These are phyloP conservation scores for Podabrus alpinus DNA, from an alignment of 2,888 invertebrate species.

Conservation along the genomic window DNA sequence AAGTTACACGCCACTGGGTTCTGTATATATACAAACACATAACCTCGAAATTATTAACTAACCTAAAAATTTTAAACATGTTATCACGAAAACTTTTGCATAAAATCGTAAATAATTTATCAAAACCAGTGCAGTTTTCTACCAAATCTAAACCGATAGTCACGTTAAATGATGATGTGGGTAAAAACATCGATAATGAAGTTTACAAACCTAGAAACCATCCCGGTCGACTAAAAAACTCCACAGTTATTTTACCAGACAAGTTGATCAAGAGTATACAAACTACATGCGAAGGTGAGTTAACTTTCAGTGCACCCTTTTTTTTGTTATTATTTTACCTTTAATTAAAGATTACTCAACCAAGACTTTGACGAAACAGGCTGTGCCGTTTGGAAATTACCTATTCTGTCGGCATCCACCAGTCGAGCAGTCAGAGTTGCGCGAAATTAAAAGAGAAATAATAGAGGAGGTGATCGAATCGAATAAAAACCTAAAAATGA, in stretches of 20 bases:
- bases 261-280: slow-evolving; percentile 63
- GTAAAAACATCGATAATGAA: slow-evolving; percentile 59
- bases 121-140: not conserved
- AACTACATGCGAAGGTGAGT: slow-evolving; percentile 57
- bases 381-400: slow-evolving; percentile 62
- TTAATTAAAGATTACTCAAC: slow-evolving; percentile 59
- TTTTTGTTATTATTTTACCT: not conserved
- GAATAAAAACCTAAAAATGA: slow-evolving; percentile 49
- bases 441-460: slow-evolving; percentile 56
- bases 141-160: slow-evolving; percentile 46
- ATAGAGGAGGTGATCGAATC: slow-evolving; percentile 43
- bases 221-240: slow-evolving; percentile 68
- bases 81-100: not conserved
- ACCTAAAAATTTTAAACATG: not conserved
- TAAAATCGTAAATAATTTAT: not conserved
- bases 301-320: not conserved
- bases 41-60: not conserved
- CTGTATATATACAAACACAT: not conserved
- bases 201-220: slow-evolving; percentile 70
- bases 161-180: slow-evolving; percentile 59
- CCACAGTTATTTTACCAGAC: slow-evolving; percentile 62
- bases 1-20: not conserved
- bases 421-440: slow-evolving; percentile 62
- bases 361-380: slow-evolving; percentile 61
- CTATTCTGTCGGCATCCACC: slow-evolving; percentile 68